phyloP scores from a whole-genome alignment of 2,113 vertebrate genomes.

The Myrmecophaga tridactyla region DNA sequence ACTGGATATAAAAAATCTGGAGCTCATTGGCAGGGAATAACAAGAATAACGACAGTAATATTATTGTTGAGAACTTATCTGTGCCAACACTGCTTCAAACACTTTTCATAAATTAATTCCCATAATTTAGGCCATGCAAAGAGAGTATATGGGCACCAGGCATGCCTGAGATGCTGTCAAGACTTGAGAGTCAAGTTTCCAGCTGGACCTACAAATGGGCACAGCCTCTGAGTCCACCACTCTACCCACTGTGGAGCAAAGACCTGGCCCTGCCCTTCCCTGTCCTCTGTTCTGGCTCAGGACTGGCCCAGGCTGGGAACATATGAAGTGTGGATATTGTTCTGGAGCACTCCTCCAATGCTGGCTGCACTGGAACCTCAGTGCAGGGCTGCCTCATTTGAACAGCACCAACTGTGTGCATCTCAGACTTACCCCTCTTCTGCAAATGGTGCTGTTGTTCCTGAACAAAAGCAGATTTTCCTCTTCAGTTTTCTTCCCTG shows the following conservation, averaged over 20 bases:
- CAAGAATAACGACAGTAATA: neutral
- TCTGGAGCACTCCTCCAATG: neutral
- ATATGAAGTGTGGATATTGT: fast-evolving
- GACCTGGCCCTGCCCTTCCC: no score
- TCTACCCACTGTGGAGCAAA: neutral
- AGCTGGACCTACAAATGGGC: no score
- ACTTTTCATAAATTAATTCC: neutral
- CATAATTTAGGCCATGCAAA: no score
- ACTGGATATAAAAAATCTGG: neutral
- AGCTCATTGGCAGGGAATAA: neutral
- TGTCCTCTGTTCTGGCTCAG: neutral
- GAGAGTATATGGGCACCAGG: neutral
- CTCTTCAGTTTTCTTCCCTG: neutral
- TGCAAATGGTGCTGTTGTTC: neutral
- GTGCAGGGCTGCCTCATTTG: fast-evolving
- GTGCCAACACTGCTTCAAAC: no score
- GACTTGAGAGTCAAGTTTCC: no score
- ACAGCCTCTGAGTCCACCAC: neutral
- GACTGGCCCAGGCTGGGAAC: neutral
- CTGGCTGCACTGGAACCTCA: fast-evolving
- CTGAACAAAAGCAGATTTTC: no score
- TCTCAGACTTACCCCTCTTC: fast-evolving
- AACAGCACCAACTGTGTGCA: fast-evolving
- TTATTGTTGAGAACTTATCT: neutral
- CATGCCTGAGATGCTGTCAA: no score